These are phyloP conservation scores for Dendrolimus houi DNA, from an alignment of 2,888 invertebrate genomes.

Conservation along the genomic window DNA sequence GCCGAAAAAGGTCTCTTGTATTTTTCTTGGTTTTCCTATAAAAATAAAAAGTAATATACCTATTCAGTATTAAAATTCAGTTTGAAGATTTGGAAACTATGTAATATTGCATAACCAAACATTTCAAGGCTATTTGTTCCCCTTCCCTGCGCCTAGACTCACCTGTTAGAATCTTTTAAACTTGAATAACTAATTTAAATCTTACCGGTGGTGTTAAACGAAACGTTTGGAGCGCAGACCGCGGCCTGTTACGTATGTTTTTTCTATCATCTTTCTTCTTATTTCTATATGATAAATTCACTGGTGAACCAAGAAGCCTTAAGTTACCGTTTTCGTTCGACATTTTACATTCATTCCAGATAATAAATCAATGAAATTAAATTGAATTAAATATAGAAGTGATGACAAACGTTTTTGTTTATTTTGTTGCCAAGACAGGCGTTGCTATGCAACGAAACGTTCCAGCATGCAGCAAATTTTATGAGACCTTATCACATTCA, in stretches of 20 bases:
- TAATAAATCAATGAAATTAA: background rate
- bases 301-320: conserved; percentile 62
- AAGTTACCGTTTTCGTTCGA: conserved; percentile 63
- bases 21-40: conserved; percentile 53
- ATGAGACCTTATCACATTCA: too few relatives aligned
- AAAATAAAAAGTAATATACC: conserved; percentile 5
- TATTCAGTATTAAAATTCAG: background rate
- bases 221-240: conserved; percentile 52
- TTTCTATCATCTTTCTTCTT: conserved; percentile 63
- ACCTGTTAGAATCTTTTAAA: background rate
- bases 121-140: background rate
- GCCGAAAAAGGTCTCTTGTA: conserved; percentile 66
- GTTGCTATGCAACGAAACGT: conserved; percentile 11
- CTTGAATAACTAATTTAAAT: conserved; percentile 1
- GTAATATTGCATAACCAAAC: background rate
- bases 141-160: background rate
- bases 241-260: conserved; percentile 50
- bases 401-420: conserved; percentile 14
- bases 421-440: conserved; percentile 24
- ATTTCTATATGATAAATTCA: conserved; percentile 56
- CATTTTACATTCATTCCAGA: conserved; percentile 49
- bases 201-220: conserved; percentile 54
- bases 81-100: background rate
- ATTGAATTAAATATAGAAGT: background rate
- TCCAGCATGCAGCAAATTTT: too few relatives aligned